Conservation (phyloP, 2,888 invertebrate genomes). For the Dermolepida albohirtum region DNA sequence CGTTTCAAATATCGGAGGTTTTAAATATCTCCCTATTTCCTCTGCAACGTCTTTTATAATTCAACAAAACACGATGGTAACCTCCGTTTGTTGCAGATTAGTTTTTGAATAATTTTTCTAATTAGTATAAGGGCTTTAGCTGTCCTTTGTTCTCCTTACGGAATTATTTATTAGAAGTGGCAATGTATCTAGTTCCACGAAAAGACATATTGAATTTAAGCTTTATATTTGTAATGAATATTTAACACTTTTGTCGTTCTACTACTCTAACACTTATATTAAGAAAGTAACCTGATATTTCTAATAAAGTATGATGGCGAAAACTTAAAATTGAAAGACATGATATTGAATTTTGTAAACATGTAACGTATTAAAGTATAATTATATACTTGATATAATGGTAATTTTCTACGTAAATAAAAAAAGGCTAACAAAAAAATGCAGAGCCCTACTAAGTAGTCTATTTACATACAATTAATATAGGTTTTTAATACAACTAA, state of each 20-base stretch:
- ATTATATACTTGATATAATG: not conserved
- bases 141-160: constrained; percentile 5
- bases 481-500: too few relatives aligned
- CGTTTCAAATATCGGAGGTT: constrained; percentile 50
- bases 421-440: too few relatives aligned
- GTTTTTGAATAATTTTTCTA: constrained; percentile 41
- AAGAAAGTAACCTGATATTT: not conserved
- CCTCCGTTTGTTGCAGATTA: constrained; percentile 42
- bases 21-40: constrained; percentile 48
- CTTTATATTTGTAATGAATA: constrained; percentile 1
- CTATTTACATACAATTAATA: too few relatives aligned
- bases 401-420: not conserved
- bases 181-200: not conserved
- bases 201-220: constrained; percentile 1
- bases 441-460: too few relatives aligned
- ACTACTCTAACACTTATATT: not conserved
- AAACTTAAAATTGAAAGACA: not conserved
- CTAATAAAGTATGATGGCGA: not conserved
- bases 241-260: not conserved
- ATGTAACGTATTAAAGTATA: not conserved
- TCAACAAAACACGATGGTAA: constrained; percentile 36
- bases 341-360: constrained; percentile 7
- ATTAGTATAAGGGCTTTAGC: constrained; percentile 25
- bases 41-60: constrained; percentile 48
- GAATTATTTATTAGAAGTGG: not conserved